These are phyloP conservation scores for Gobius niger DNA, from an alignment of 2,113 vertebrate genomes.

Conservation along the genomic window DNA sequence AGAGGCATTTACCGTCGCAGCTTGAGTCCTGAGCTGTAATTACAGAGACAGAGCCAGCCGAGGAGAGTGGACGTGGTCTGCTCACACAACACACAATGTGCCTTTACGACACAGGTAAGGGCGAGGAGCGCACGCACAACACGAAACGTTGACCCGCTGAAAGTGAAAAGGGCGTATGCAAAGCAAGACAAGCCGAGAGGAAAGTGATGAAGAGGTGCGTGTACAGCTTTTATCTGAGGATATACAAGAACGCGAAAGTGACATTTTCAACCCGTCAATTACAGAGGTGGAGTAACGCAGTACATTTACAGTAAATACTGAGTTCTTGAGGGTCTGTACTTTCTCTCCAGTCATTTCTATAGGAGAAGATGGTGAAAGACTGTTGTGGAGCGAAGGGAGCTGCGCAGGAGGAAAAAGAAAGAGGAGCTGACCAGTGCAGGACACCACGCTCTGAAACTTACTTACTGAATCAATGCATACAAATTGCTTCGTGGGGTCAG, in stretches of 20 bases:
- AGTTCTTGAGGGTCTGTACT: no score
- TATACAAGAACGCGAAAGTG: not conserved
- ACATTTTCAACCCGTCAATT: conserved; percentile 8
- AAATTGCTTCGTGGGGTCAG: no score
- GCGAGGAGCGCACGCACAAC: conserved; percentile 21
- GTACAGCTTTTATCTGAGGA: conserved; percentile 23
- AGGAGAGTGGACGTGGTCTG: conserved; percentile 43
- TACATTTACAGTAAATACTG: not conserved
- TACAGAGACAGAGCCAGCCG: conserved; percentile 67
- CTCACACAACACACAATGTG: conserved; percentile 39
- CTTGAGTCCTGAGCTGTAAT: conserved; percentile 82
- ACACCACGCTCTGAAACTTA: no score
- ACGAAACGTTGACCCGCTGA: conserved; percentile 46
- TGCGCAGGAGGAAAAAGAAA: no score
- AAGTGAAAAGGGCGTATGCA: conserved; percentile 34
- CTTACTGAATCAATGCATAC: no score
- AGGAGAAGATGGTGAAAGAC: no score
- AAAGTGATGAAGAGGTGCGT: conserved; percentile 21
- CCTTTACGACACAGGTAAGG: conserved; percentile 57
- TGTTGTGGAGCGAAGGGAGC: no score
- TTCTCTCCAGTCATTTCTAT: no score
- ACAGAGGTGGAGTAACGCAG: conserved; percentile 1
- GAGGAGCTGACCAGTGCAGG: no score
- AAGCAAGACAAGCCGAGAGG: conserved; percentile 4
- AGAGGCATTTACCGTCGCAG: conserved; percentile 80